Evolutionary conservation across 2,113 vertebrate species (phyloP), one percentile per base, ranked within the genome.

Genomic region (Syngnathus scovelli): DNA sequence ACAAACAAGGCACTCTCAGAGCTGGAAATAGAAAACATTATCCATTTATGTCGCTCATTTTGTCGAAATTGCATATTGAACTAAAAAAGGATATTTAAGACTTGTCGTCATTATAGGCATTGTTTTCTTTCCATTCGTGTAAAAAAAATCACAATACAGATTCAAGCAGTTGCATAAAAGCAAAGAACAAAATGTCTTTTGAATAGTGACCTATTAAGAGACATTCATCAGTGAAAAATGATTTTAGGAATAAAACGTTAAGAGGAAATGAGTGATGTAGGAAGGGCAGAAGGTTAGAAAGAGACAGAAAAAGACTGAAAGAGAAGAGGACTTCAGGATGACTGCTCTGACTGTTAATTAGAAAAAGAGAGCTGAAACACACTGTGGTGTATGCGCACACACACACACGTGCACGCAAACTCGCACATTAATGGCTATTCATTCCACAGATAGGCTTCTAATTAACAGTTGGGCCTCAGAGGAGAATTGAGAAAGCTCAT

Each of bases 301-400:
- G 68, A 71, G 19, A 71, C 58, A 66, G 65, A 23, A 54, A 68
- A 81, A 69, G 38, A 68, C 46, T 60, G 66, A 64, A 80, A 66
- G 66, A 78, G 72, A 68, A 52, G 61, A 78, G 72, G 75, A 79
- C 64, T 61, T 70, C 56, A 77, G 61, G 80, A 88, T 85, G 81
- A 81, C 74, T 82, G 83, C 87, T 70, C 80, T 83, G 81, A 78
- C 81, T 89, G 78, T 87, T 88, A 90, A 89, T 91, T 87, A 88
- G 83, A 84, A 80, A 84, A 48, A 61, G 81, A 86, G 82, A 78
- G 78, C 69, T 73, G 55, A 79, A 76, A 66, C 78, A 80, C 83
- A 83, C 85, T 61, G 69, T 33, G 69, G 60, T 41, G 70, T 51
- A 70, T 58, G 76, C 55, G 68, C 49, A 69, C 73, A 65, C 70